Evolutionary conservation across 2,888 invertebrate species (phyloP), one percentile per base, ranked within the genome.

Genomic region (Ophioninae sp.): DNA sequence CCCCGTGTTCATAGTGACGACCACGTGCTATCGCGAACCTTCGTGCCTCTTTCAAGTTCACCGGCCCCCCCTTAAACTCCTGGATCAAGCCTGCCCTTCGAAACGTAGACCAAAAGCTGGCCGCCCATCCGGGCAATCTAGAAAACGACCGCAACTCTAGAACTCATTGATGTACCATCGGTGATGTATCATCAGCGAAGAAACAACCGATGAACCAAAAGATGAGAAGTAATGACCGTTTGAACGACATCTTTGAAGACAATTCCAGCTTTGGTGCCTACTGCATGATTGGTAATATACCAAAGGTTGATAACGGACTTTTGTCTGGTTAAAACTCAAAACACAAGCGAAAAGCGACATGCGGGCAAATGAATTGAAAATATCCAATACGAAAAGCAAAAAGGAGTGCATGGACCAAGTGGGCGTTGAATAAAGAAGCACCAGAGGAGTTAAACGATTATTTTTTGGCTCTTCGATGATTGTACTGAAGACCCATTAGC

Each of bases 341-440:
- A 17, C 17, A 23, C 23, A 17, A 63, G 63, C 44, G 17, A 77
- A 78, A 81, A 77, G 81, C 78, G 72, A 78, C 63, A 58, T 67
- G 67, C 75, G 72, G 44, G 79, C 77, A 81, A 87, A 86, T 84
- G 80, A 85, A 89, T 89, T 87, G 65, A 86, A 71, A 78, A 69
- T 22, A 41, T n/a, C 22, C 58, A 9, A 59, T 51, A 51, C 41
- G 30, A 75, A 17, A 65, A 61, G 74, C 73, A 69, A 69, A 82
- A 71, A 61, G 65, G 61, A 73, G 65, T 71, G 71, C 63, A 83
- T 59, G 79, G 79, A 20, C 30, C 63, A 68, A 78, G 81, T 74
- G 63, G 83, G 74, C 67, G 75, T 81, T 71, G 75, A 77, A 84
- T 59, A 75, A 81, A 86, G 85, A 85, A 88, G 86, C 87, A 87